Evolutionary conservation across 2,888 invertebrate genomes (phyloP), one percentile per base, ranked within the genome.

Genomic region (Metacarcinus magister): DNA sequence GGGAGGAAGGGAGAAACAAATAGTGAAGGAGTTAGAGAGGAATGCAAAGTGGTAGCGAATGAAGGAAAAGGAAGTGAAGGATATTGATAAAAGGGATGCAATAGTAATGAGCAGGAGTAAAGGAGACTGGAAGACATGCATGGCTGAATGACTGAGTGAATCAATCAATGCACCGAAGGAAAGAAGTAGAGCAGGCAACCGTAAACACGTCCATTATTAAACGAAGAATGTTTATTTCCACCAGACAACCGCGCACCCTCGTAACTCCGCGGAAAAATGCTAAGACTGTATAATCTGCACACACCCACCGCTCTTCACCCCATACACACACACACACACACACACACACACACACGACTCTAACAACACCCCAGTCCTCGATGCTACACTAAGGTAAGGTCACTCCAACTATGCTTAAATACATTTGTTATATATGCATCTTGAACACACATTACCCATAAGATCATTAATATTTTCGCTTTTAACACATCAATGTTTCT

Each of bases 111-210:
- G 67, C n/a, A 67, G 67, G n/a, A 67, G 67, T n/a, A 67, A 23
- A 67, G n/a, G 67, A 67, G 67, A 67, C n/a, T 67, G 67, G n/a
- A 23, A 67, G 23, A 23, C 67, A 67, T 4, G n/a, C 67, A 67
- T 4, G 67, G 67, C 2, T 67, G 67, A 67, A 67, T 67, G n/a
- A 67, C 67, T 67, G 7, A 67, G 67, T 67, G 67, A 67, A 67
- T 67, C 67, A 67, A 67, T 67, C 67, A 67, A 67, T 67, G 67
- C 67, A 23, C n/a, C n/a, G 82, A 75, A 75, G 89, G 28, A 92
- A 46, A 92, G 43, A 46, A 92, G 43, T 5, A 92, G n/a, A 10
- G 28, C 19, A 92, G 13, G 28, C 39, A 92, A 67, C 67, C 67
- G n/a, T 67, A 90, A 90, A 90, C 39, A 90, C 19, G n/a, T 90